These are phyloP conservation scores for Oreochromis niloticus DNA, from an alignment of 2,113 vertebrate genomes.

Conservation along the genomic window DNA sequence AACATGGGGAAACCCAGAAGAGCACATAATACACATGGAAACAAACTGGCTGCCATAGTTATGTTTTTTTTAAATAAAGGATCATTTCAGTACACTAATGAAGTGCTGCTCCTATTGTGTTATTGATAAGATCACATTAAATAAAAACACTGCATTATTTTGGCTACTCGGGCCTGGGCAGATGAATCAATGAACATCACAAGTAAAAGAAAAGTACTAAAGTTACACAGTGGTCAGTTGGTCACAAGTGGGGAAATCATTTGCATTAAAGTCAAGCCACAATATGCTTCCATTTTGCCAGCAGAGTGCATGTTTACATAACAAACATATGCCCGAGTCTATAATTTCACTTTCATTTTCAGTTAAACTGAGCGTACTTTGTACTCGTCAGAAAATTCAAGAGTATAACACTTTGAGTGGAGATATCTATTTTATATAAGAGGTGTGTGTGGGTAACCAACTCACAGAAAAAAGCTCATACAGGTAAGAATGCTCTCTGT, in stretches of 20 bases:
- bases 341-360: neutral
- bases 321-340: neutral
- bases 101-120: neutral
- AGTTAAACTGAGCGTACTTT: neutral
- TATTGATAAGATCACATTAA: neutral
- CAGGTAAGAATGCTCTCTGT: neutral
- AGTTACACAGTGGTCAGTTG: neutral
- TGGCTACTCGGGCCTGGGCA: neutral
- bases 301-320: conserved; percentile 1
- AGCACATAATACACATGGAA: neutral
- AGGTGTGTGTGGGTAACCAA: neutral
- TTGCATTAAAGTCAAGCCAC: neutral
- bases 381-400: neutral
- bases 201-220: neutral
- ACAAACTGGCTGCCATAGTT: neutral
- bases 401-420: neutral
- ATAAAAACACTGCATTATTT: neutral
- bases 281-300: neutral
- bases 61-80: neutral
- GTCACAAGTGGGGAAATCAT: neutral
- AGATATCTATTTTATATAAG: neutral
- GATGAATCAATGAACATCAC: neutral
- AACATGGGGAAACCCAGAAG: conserved; percentile 45
- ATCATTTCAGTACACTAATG: neutral
- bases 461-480: neutral